Conservation (phyloP, 2,797 vertebrate species). For the Melanotaenia parkinsoni region DNA sequence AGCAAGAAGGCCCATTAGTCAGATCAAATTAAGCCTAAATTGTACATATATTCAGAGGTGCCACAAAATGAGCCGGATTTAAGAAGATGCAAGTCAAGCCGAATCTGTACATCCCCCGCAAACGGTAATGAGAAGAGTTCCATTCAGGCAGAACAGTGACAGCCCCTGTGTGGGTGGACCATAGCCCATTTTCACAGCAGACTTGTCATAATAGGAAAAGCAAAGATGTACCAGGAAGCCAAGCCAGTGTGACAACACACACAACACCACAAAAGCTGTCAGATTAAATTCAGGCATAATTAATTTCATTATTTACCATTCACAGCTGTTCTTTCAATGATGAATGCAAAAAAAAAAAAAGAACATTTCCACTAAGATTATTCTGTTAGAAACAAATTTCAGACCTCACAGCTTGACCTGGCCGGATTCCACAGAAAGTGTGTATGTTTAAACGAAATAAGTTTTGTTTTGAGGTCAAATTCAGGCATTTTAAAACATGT, state of each 20-base stretch:
- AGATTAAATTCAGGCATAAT: conserved; percentile 21
- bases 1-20: conserved; percentile 6
- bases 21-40: conserved; percentile 17
- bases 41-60: conserved; percentile 16
- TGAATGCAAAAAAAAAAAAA: conserved; percentile 18
- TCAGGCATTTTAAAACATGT: conserved; percentile 35
- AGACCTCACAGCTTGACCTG: conserved; percentile 34
- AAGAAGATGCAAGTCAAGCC: conserved; percentile 11
- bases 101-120: background rate
- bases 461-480: conserved; percentile 23
- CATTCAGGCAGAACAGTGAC: conserved; percentile 21
- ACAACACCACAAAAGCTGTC: background rate
- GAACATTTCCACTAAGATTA: conserved; percentile 22
- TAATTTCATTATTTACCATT: conserved; percentile 17
- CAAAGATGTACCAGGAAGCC: conserved; percentile 11
- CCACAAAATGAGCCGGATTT: conserved; percentile 5
- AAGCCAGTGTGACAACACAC: conserved; percentile 12
- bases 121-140: conserved; percentile 18
- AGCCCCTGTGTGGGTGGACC: conserved; percentile 26
- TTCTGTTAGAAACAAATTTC: background rate
- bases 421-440: conserved; percentile 19
- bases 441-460: conserved; percentile 18
- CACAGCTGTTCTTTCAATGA: conserved; percentile 11
- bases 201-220: conserved; percentile 31
- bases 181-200: conserved; percentile 13